Base-by-base conservation (phyloP, 2,113 vertebrate species). In the Phrynosoma platyrhinos region DNA sequence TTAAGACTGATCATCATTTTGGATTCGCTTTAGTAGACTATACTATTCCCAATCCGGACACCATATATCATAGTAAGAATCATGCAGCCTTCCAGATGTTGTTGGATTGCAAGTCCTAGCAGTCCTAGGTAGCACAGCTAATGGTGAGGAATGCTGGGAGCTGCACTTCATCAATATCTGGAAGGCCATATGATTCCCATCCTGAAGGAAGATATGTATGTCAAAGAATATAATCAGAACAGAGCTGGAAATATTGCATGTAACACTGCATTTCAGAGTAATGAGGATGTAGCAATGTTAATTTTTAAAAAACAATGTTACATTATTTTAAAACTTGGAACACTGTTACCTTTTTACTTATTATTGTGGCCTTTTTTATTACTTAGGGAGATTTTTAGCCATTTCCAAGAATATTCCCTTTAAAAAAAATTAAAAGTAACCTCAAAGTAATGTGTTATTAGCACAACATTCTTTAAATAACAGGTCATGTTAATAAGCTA, bases 131-230 rank as follows among this genome's bases (percentile, higher is more conserved):
- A 62, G 18, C 3, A 62, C 58, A 62, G 14, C 13, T 62, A 16
- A 62, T 62, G 18, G 18, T 62, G 58, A 62, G 58, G 14, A 62
- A 16, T 58, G 55, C 55, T 58, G 10, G 55, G 55, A 58, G 14
- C 14, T 10, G 55, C 14, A 58, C 10, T 58, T 58, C 14, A 58
- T 58, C 55, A 72, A 13, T 13, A 72, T 72, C 69, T 72, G n/a
- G 69, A 72, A 30, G 25, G 3, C 30, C 9, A 9, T 27, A 32
- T 30, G 69, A 12, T 14, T 72, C 30, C 4, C 30, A 72, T 75
- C 23, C 55, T 75, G 40, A 87, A 52, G 36, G 21, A 87, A 27
- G 53, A 87, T 81, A 86, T 79, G 32, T 32, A 79, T 40, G 36
- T 14, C 32, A 52, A 68, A 55, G 9, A 36, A 53, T 86, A 71